These are phyloP conservation scores for Drosophila demipolita DNA, from an alignment of 2,888 invertebrate genomes.

Conservation along the genomic window DNA sequence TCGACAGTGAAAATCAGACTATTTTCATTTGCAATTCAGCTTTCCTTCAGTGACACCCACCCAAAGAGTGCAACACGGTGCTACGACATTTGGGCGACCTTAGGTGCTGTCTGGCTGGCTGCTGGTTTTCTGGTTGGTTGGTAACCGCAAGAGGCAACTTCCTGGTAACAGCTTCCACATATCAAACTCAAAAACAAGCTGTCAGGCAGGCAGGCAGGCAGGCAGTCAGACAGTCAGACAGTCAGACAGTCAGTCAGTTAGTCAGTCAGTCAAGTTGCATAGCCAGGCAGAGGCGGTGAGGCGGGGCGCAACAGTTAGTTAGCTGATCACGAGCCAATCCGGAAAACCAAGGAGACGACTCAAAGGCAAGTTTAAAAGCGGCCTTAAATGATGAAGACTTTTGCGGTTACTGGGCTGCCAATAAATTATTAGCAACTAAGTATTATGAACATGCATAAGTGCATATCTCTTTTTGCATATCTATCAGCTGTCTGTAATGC, in stretches of 20 bases:
- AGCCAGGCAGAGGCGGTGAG: conserved; percentile 21
- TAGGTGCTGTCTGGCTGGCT: conserved; percentile 43
- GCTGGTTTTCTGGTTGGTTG: conserved; percentile 20
- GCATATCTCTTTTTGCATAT: conserved; percentile 30
- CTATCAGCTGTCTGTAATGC: conserved; percentile 14
- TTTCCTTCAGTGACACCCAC: conserved; percentile 32
- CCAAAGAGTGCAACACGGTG: conserved; percentile 2
- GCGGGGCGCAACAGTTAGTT: conserved; percentile 29
- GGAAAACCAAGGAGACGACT: conserved; percentile 60
- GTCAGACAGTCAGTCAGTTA: conserved; percentile 35
- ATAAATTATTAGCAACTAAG: conserved; percentile 65
- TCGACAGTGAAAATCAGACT: not conserved
- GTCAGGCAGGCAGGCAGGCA: conserved; percentile 32
- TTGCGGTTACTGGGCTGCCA: conserved; percentile 74
- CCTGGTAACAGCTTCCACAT: conserved; percentile 63
- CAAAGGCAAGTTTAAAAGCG: conserved; percentile 37
- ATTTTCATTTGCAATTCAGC: conserved; percentile 3
- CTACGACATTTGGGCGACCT: conserved; percentile 66
- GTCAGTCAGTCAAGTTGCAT: conserved; percentile 36
- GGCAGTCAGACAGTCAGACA: conserved; percentile 30
- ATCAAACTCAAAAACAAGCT: conserved; percentile 55
- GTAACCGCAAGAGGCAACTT: conserved; percentile 54
- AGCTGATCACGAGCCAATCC: conserved; percentile 70
- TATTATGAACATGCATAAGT: conserved; percentile 51
- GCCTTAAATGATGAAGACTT: conserved; percentile 66